phyloP scores from a whole-genome alignment of 2,113 vertebrate genomes.

The Burhinus bistriatus region DNA sequence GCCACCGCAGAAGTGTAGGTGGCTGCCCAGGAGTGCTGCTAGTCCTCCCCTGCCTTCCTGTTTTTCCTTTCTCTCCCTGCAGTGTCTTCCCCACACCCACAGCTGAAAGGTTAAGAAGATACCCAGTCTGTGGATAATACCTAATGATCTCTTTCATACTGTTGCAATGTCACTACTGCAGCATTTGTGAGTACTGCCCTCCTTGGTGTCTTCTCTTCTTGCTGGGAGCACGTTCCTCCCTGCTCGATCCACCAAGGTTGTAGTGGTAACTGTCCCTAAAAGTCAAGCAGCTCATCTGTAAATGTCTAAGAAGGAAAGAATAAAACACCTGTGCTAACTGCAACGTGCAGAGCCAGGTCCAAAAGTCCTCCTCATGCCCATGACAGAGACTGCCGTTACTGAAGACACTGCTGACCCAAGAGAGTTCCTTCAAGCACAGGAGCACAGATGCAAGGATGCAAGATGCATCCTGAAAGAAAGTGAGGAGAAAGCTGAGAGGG shows the following conservation, averaged over 20 bases:
- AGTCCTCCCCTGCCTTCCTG: not conserved
- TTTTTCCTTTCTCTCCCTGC: not conserved
- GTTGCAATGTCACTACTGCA: not conserved
- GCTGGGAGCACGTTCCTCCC: not conserved
- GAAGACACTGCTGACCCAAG: not conserved
- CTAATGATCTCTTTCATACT: not conserved
- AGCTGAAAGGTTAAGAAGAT: not conserved
- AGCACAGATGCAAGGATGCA: not conserved
- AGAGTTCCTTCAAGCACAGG: not conserved
- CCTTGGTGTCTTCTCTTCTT: not conserved
- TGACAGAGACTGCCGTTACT: not conserved
- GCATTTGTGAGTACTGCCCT: not conserved
- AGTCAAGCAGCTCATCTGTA: not conserved
- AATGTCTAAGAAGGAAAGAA: not conserved
- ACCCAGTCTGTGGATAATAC: not conserved
- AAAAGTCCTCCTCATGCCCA: not conserved
- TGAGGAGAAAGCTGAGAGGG: not conserved
- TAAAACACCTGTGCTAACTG: not conserved
- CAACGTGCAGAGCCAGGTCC: not conserved
- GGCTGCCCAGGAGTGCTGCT: not conserved
- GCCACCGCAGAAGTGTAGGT: accelerated
- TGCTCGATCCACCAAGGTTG: accelerated
- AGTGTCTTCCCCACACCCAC: not conserved
- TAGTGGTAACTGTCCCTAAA: not conserved
- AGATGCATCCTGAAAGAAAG: not conserved